Evolutionary conservation across 2,888 invertebrate species (phyloP).

Genomic region (Ichneumoninae sp.): DNA sequence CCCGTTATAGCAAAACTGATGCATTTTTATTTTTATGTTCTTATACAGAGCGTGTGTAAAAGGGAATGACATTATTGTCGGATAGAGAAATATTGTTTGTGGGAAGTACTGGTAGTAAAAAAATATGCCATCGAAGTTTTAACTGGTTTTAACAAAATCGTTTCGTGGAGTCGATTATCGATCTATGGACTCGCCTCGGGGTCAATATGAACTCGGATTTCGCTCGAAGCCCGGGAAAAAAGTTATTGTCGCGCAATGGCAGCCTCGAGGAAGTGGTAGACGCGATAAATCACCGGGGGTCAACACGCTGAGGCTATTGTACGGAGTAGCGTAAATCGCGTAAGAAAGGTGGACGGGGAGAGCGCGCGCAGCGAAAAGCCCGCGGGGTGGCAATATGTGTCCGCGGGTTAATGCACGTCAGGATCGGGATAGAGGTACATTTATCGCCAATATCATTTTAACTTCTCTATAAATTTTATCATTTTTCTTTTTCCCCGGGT

Average conservation of each 20-base stretch:
- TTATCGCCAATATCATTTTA: slow-evolving; percentile 14
- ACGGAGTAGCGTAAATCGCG: slow-evolving; percentile 36
- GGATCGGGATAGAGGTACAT: slow-evolving; percentile 4
- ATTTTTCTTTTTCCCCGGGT: not conserved
- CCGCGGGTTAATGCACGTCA: slow-evolving; percentile 23
- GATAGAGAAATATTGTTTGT: not conserved
- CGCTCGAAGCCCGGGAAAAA: not conserved
- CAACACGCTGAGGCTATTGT: slow-evolving; percentile 30
- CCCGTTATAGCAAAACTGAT: not conserved
- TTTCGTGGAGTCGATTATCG: not conserved
- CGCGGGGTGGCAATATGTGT: slow-evolving; percentile 49
- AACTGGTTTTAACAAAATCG: not conserved
- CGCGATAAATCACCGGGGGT: slow-evolving; percentile 46
- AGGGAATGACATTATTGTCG: not conserved
- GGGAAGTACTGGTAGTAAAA: not conserved
- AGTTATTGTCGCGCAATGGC: slow-evolving; percentile 7
- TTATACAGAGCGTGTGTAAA: not conserved
- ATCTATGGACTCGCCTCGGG: slow-evolving; percentile 9
- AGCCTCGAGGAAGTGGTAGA: not conserved
- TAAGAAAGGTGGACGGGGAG: slow-evolving; percentile 13
- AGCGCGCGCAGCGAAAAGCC: slow-evolving; percentile 35
- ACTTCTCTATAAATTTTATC: slow-evolving; percentile 24
- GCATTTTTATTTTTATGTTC: not conserved
- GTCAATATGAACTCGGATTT: slow-evolving; percentile 24
- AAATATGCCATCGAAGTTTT: not conserved